Evolutionary conservation across 2,113 vertebrate species (phyloP).

Genomic region (Semnornis frantzii): DNA sequence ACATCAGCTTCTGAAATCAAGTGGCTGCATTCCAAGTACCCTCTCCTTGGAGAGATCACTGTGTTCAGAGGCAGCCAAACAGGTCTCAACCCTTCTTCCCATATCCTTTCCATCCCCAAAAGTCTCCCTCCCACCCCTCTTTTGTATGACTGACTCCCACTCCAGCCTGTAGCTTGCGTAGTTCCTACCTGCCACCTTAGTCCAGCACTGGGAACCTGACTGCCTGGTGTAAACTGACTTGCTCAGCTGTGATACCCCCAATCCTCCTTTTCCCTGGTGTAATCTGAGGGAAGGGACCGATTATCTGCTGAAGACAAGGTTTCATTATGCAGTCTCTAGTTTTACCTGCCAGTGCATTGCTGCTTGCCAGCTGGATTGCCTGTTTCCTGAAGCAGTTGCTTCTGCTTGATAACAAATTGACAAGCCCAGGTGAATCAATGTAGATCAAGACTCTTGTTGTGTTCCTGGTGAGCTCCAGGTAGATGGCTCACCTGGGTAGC

Average conservation of each 20-base stretch:
- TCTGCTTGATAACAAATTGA: background rate
- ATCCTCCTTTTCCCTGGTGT: background rate
- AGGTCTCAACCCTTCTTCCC: background rate
- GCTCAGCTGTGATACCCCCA: background rate
- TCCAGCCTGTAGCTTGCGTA: fast-evolving
- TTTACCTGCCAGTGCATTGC: background rate
- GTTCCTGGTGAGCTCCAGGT: background rate
- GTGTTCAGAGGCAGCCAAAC: background rate
- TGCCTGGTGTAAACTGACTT: background rate
- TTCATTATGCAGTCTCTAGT: background rate
- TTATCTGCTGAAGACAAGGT: background rate
- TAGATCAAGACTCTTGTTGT: background rate
- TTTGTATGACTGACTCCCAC: background rate
- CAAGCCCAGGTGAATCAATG: background rate
- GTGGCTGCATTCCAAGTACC: background rate
- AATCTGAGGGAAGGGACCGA: background rate
- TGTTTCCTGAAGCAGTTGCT: background rate
- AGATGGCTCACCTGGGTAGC: background rate
- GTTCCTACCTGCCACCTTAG: background rate
- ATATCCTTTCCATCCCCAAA: background rate
- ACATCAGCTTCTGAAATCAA: background rate
- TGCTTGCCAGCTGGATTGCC: background rate
- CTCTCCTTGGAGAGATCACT: background rate
- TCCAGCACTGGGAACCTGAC: background rate
- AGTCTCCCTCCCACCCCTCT: background rate